These are phyloP conservation scores for Oryzias woworae DNA, from an alignment of 2,113 vertebrate species.

Conservation along the genomic window DNA sequence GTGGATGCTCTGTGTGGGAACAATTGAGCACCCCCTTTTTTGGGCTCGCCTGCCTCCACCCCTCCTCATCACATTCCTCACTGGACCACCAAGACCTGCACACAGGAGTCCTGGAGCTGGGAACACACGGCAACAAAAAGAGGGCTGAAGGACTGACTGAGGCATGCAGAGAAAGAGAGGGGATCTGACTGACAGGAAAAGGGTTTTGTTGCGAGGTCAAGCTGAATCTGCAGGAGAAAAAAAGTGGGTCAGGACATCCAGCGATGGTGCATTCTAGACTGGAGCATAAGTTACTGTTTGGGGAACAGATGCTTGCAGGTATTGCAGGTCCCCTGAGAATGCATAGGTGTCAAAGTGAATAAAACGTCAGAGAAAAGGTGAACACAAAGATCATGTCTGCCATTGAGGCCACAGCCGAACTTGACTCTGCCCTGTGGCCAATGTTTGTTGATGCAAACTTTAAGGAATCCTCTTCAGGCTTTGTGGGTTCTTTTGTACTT, in stretches of 20 bases:
- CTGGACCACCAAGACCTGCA: slow-evolving; percentile 92
- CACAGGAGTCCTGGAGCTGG: slow-evolving; percentile 71
- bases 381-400: background rate
- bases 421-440: slow-evolving; percentile 6
- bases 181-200: slow-evolving; percentile 66
- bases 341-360: slow-evolving; percentile 10
- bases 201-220: slow-evolving; percentile 42
- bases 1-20: slow-evolving; percentile 85
- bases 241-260: slow-evolving; percentile 9
- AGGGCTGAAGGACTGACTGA: slow-evolving; percentile 43
- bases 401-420: background rate
- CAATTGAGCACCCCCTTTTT: slow-evolving; percentile 86
- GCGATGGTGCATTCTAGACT: background rate
- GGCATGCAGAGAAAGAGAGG: slow-evolving; percentile 42
- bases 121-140: slow-evolving; percentile 71
- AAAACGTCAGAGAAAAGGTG: background rate
- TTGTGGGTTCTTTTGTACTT: slow-evolving; percentile 49
- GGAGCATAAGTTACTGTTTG: background rate
- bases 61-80: slow-evolving; percentile 81
- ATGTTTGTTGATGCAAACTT: slow-evolving; percentile 28
- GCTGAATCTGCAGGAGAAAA: slow-evolving; percentile 25
- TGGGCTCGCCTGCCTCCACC: slow-evolving; percentile 38
- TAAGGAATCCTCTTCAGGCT: slow-evolving; percentile 41
- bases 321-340: slow-evolving; percentile 7
- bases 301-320: slow-evolving; percentile 24